Evolutionary conservation across 2,797 vertebrate genomes (phyloP).

Genomic region (Sebastolobus altivelis): DNA sequence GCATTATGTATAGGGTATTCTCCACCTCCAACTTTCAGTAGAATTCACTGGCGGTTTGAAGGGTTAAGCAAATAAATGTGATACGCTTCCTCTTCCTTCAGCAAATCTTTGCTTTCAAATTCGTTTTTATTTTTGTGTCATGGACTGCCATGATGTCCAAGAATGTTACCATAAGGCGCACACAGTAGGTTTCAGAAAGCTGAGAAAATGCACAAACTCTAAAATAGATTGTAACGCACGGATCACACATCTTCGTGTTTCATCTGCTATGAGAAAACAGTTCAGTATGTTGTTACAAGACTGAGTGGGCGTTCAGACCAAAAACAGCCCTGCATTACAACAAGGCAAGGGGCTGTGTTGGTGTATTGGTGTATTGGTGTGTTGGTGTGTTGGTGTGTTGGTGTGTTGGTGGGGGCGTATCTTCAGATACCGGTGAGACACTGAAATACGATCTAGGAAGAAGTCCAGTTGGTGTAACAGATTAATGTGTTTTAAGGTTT

Average conservation of each 20-base stretch:
- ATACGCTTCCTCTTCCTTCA: background rate
- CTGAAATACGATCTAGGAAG: background rate
- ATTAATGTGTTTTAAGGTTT: background rate
- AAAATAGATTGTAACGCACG: background rate
- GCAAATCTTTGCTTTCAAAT: conserved; percentile 1
- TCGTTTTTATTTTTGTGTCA: background rate
- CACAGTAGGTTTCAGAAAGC: background rate
- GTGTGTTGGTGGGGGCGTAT: background rate
- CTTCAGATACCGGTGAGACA: background rate
- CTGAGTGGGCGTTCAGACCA: background rate
- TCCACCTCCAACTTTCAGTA: background rate
- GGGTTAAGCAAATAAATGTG: background rate
- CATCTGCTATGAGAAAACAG: conserved; percentile 1
- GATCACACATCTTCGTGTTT: background rate
- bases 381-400: background rate
- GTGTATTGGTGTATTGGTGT: background rate
- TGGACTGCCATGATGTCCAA: background rate
- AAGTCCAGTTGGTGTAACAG: background rate
- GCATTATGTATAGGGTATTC: conserved; percentile 2
- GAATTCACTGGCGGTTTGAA: background rate
- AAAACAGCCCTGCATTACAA: background rate
- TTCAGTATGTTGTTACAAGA: background rate
- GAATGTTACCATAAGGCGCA: background rate
- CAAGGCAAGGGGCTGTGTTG: background rate
- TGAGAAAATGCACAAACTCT: background rate